Base-by-base conservation (phyloP, 2,888 invertebrate genomes). In the Nymphalis urticae region DNA sequence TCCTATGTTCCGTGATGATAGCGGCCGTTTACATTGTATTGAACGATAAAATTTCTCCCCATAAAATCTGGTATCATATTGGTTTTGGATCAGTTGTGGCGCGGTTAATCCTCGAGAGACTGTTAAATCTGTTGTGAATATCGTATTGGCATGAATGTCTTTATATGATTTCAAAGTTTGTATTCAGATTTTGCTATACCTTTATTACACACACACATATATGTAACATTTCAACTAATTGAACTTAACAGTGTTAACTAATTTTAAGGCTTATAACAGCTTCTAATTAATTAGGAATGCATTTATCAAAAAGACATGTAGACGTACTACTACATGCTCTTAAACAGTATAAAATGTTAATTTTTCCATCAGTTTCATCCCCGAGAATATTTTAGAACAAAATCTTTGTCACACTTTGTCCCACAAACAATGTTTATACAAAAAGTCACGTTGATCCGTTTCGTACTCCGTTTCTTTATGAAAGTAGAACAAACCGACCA, bases 11-110 rank as follows among this genome's bases (percentile, higher is more conserved):
- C 42, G 58, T 42, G 58, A 5, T 7, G 6, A 36, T 36, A 62
- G 27, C 60, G 54, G 53, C 74, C 75, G 69, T 76, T 75, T 74
- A 78, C 66, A 72, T 65, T 63, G 78, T 79, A 80, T 80, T 78
- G 67, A 74, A 76, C 82, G 77, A 85, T 85, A 85, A 85, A 85
- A 77, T 79, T 74, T 80, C 79, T 77, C 76, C 76, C 56, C 66
- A 64, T 85, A 81, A 85, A 80, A 75, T 74, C 48, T 58, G 58
- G 65, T 63, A 67, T 63, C 64, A 65, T 70, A 71, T 72, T 66
- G 74, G 72, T 66, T 71, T 64, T 64, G 56, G 65, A 71, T 69
- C 65, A 59, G 68, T 53, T 63, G 66, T 63, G 56, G 42, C 48
- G 54, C 36, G 48, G 63, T 73, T 74, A 73, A 71, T 72, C 62